phyloP scores from a whole-genome alignment of 2,888 invertebrate genomes.

The Nasonovia ribisnigri region DNA sequence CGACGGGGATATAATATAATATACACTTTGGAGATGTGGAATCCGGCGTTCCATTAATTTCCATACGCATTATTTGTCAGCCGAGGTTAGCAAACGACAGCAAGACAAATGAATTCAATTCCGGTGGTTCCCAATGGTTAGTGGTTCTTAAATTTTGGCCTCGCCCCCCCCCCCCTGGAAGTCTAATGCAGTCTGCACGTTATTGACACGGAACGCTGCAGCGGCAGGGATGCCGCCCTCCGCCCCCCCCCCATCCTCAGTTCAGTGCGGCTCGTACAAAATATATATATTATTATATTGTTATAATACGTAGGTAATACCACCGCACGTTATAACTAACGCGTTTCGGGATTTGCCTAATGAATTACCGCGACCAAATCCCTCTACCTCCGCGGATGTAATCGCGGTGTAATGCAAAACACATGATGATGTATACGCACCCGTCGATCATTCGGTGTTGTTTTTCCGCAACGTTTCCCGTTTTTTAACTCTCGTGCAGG shows the following conservation, averaged over 20 bases:
- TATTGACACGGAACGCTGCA: background rate
- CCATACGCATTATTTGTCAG: slow-evolving; percentile 58
- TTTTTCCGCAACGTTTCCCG: background rate
- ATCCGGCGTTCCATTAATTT: slow-evolving; percentile 51
- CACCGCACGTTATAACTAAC: background rate
- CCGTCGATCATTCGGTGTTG: background rate
- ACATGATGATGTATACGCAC: background rate
- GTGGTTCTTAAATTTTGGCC: slow-evolving; percentile 38
- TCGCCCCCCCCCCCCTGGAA: background rate
- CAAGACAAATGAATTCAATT: slow-evolving; percentile 58
- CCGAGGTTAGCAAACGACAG: slow-evolving; percentile 54
- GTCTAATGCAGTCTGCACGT: background rate
- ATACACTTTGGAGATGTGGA: background rate
- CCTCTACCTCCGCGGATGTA: background rate
- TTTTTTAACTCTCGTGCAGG: background rate
- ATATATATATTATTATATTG: background rate
- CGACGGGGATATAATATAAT: slow-evolving; percentile 35
- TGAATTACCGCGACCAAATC: background rate
- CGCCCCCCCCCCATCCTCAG: background rate
- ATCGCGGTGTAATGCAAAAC: background rate
- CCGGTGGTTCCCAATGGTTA: slow-evolving; percentile 13
- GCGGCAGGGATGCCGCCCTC: no score
- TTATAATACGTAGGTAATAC: background rate
- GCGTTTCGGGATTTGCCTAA: background rate
- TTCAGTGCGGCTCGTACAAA: background rate